Evolutionary conservation across 2,888 invertebrate species (phyloP), one percentile per base, ranked within the genome.

Genomic region (Hirtodrosophila histrioides): DNA sequence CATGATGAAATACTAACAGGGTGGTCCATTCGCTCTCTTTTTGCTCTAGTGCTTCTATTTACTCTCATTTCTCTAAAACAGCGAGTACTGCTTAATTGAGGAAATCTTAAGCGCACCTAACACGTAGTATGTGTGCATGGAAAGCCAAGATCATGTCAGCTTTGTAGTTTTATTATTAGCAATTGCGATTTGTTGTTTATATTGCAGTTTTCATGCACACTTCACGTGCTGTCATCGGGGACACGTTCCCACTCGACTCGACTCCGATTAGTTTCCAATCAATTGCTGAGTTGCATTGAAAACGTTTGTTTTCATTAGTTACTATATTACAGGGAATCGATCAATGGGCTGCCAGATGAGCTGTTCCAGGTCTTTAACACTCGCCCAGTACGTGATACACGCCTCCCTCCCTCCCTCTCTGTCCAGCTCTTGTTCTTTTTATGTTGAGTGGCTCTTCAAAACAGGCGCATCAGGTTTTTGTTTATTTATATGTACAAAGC

Each of bases 391-490:
- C 72, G 69, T 72, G 69, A 56, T 68, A 53, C 24, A 35, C 51
- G 57, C 33, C 41, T n/a, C 39, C 9, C 39, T 27, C 27, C 10
- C 11, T 24, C 8, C 6, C 1, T 7, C 12, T 12, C 40, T 7
- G 3, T 11, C 24, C n/a, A 17, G 17, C 39, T 24, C 7, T 39
- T 17, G 35, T 10, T 41, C n/a, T 35, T 31, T 0, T 46, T 17
- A 11, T 17, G 17, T 17, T 17, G 17, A 46, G 58, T 50, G 23
- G 3, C 35, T 39, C 12, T 46, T 48, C 4, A 27, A 35, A 58
- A 64, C 57, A 31, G 41, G 56, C 56, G 37, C 56, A 41, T 51
- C 72, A 68, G 72, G 62, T 72, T 72, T 69, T 54, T 10, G 45
- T n/a, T 43, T 71, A 67, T 67, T 54, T 37, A 67, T 56, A 56